Evolutionary conservation across 2,888 invertebrate genomes (phyloP).

Genomic region (Dryococelus australis): DNA sequence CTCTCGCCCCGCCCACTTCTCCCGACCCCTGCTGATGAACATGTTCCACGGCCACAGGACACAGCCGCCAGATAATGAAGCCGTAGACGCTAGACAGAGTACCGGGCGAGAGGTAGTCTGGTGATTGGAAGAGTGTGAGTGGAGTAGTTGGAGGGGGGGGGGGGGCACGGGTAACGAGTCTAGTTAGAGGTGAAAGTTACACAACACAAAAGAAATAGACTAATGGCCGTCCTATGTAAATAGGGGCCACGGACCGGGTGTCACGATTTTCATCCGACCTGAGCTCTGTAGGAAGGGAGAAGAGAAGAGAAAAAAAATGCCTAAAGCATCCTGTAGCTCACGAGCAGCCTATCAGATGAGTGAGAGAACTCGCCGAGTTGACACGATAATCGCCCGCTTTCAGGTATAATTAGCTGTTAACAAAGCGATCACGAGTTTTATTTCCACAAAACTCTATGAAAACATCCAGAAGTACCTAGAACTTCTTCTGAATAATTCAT

Average conservation of each 20-base stretch:
- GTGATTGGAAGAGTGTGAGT: no score
- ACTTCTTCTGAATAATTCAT: no score
- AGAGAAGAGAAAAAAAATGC: background rate
- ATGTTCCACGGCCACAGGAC: background rate
- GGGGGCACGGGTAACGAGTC: background rate
- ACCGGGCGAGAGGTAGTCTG: background rate
- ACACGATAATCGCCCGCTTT: background rate
- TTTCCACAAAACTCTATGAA: background rate
- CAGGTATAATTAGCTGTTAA: constrained; percentile 8
- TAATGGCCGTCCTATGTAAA: constrained; percentile 16
- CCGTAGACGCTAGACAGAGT: background rate
- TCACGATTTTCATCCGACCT: background rate
- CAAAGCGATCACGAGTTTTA: background rate
- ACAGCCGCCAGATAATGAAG: constrained; percentile 4
- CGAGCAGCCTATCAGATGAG: constrained; percentile 6
- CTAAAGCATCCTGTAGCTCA: background rate
- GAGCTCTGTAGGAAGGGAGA: no score
- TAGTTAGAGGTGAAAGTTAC: constrained; percentile 3
- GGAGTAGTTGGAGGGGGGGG: background rate
- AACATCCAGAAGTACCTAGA: background rate
- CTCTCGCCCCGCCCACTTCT: background rate
- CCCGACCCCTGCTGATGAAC: background rate
- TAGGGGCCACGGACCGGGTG: constrained; percentile 16
- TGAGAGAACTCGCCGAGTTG: background rate
- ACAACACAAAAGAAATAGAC: constrained; percentile 16